Evolutionary conservation across 2,888 invertebrate genomes (phyloP).

Genomic region (Mythimna lalbum): DNA sequence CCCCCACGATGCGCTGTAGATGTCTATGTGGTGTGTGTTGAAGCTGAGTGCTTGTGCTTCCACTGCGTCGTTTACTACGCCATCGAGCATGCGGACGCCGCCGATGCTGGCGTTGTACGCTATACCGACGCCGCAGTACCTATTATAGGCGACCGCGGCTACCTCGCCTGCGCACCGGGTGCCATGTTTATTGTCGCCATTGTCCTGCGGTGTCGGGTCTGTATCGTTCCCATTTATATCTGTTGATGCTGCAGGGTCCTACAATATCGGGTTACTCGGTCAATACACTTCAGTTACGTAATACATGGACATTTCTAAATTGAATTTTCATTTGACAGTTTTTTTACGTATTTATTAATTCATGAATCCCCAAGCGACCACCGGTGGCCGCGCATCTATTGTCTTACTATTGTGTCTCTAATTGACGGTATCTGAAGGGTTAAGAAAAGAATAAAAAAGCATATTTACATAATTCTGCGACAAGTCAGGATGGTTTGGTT

Average conservation of each 20-base stretch:
- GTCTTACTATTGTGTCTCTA: too few relatives aligned
- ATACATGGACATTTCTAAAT: slow-evolving; percentile 44
- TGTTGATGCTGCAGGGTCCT: slow-evolving; percentile 98
- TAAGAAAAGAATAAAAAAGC: slow-evolving; percentile 60
- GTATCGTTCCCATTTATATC: slow-evolving; percentile 99
- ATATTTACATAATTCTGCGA: slow-evolving; percentile 96
- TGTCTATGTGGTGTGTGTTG: slow-evolving; percentile 98
- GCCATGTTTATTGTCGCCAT: slow-evolving; percentile 99
- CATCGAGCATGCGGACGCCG: slow-evolving; percentile 99
- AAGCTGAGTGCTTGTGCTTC: slow-evolving; percentile 98
- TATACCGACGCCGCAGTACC: slow-evolving; percentile 99
- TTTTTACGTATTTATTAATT: slow-evolving; percentile 34
- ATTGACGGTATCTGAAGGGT: too few relatives aligned
- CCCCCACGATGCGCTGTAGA: slow-evolving; percentile 99
- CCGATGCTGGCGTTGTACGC: slow-evolving; percentile 99
- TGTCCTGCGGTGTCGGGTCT: slow-evolving; percentile 99
- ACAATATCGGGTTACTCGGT: slow-evolving; percentile 59
- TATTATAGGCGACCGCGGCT: slow-evolving; percentile 98
- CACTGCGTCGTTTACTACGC: slow-evolving; percentile 98
- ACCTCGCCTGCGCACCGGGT: slow-evolving; percentile 99
- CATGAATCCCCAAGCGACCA: too few relatives aligned
- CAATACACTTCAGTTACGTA: slow-evolving; percentile 58
- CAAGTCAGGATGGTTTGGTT: slow-evolving; percentile 98
- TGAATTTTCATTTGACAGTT: slow-evolving; percentile 45
- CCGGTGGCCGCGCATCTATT: too few relatives aligned